phyloP scores from a whole-genome alignment of 2,113 vertebrate species.

The Oryzias celebensis region DNA sequence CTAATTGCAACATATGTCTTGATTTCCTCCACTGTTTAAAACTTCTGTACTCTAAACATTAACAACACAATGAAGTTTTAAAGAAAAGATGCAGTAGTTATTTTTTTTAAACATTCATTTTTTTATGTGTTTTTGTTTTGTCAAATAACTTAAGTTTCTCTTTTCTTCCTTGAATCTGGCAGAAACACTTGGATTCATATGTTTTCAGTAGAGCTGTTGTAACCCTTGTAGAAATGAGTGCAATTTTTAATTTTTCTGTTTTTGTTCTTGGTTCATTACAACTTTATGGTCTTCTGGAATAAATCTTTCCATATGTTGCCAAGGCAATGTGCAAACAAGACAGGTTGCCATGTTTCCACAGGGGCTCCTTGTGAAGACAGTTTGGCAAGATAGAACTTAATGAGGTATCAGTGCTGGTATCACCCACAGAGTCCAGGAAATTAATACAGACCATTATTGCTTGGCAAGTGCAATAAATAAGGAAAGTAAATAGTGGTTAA shows the following conservation, averaged over 20 bases:
- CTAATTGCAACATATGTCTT: neutral
- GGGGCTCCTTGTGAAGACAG: conserved; percentile 13
- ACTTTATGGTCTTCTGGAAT: conserved; percentile 5
- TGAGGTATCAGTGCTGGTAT: conserved; percentile 26
- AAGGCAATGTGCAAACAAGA: conserved; percentile 23
- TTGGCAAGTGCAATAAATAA: conserved; percentile 1
- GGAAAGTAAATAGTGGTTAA: neutral
- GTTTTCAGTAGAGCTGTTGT: neutral
- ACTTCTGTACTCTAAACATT: too few species aligned
- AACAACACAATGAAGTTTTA: neutral
- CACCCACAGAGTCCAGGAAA: conserved; percentile 18
- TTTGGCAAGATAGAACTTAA: conserved; percentile 37
- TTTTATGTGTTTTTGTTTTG: neutral
- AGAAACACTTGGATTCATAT: neutral
- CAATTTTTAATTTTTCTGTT: neutral
- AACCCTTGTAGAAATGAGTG: neutral
- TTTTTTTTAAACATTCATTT: neutral
- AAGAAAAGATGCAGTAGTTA: neutral
- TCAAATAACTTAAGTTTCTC: neutral
- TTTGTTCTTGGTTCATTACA: neutral
- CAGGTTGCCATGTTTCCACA: conserved; percentile 4
- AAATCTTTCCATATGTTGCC: conserved; percentile 25
- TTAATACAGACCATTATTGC: conserved; percentile 5
- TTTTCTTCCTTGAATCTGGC: neutral
- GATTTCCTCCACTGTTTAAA: neutral